Conservation (phyloP, 2,888 invertebrate species). For the Parnassius glacialis region DNA sequence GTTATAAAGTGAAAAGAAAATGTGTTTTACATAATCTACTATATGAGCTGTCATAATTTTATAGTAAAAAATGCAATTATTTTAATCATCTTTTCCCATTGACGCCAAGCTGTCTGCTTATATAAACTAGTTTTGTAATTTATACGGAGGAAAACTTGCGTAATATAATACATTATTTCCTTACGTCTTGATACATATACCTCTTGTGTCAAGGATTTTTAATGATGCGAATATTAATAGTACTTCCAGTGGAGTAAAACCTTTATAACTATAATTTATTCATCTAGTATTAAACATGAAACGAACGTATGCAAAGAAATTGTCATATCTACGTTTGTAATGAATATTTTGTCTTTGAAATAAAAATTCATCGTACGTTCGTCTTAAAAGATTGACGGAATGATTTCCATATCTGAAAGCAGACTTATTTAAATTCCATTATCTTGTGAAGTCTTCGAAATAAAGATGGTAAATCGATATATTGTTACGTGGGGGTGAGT, state of each 20-base stretch:
- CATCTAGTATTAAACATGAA: background rate
- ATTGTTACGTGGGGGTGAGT: no score
- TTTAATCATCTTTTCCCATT: no score
- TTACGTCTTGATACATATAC: slow-evolving; percentile 4
- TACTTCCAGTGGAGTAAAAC: slow-evolving; percentile 12
- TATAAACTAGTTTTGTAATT: background rate
- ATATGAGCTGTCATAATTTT: no score
- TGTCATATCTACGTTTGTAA: background rate
- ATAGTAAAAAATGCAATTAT: no score
- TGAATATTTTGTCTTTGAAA: background rate
- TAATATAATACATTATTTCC: slow-evolving; percentile 3
- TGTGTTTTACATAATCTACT: no score
- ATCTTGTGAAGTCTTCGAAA: background rate
- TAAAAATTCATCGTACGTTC: slow-evolving; percentile 28
- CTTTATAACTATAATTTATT: slow-evolving; percentile 12
- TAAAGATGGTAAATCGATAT: background rate
- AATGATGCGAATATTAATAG: slow-evolving; percentile 5
- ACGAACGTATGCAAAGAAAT: background rate
- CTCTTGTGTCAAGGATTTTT: slow-evolving; percentile 9
- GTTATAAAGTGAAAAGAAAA: no score
- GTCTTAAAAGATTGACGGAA: slow-evolving; percentile 41
- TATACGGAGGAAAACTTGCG: background rate
- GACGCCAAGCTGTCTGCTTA: no score
- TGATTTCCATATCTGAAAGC: slow-evolving; percentile 43
- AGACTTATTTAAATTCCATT: slow-evolving; percentile 12